Base-by-base conservation (phyloP, 2,113 vertebrate species). In the Triplophysa tibetana region DNA sequence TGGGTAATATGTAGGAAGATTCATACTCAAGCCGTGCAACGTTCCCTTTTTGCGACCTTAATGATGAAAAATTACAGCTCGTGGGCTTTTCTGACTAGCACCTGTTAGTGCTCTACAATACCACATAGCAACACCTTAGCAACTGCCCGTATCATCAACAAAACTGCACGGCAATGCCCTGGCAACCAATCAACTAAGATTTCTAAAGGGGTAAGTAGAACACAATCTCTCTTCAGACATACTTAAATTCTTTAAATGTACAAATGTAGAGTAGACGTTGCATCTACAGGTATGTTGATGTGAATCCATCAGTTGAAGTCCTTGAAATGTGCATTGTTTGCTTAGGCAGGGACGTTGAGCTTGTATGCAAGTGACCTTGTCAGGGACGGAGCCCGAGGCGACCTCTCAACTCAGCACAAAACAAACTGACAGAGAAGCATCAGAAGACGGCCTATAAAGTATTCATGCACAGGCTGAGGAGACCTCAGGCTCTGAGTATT, bases 371-470 rank as follows among this genome's bases (percentile, higher is more conserved):
- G 82, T 78, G 70, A 85, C 78, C 84, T 79, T 85, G 82, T 80
- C 82, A 48, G 33, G 50, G 60, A 72, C 69, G 66, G 33, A 12
- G 80, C 81, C 82, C 1, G 23, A 24, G 70, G 75, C 72, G 14
- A 50, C 12, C 56, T 52, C 79, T 67, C 64, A 75, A 70, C 81
- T 79, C 77, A 63, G 81, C 76, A 82, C 62, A 60, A 52, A 83
- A 83, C 86, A 77, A 81, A 83, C 83, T 82, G 81, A 82, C 75
- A 82, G 81, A 74, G 60, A 84, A 74, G 79, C 81, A 85, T 88
- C 86, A 86, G 81, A 87, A 76, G 80, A 78, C 75, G 41, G 68
- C 61, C 73, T 68, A 88, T 85, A 84, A 86, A 88, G 74, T 81
- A 88, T 86, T 86, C 74, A 88, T 86, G 54, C 26, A 29, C 52